A percentile compares a stretch with the other conserved stretches of the same genome.
Evolutionary conservation across 2,113 vertebrate genomes (phyloP).

Genomic region (Dolichotis patagonum): DNA sequence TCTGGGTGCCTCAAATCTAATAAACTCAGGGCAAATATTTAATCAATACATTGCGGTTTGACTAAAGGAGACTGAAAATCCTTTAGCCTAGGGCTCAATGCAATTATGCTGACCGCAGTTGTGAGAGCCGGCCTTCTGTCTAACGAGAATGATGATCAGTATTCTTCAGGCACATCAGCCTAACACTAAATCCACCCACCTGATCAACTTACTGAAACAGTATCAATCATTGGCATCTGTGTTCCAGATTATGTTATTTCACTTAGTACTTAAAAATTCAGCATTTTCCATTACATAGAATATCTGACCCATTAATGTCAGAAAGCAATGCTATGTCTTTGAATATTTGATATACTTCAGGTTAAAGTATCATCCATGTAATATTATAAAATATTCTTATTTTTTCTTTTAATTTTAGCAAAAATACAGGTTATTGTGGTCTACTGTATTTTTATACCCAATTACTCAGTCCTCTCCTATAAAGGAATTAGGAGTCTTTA

Average conservation of each 20-base stretch:
- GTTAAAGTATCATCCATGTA: not conserved
- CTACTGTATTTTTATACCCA: not conserved
- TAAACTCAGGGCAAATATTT: conserved; percentile 68
- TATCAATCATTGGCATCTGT: conserved; percentile 77
- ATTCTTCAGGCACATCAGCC: conserved; percentile 70
- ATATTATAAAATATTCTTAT: not conserved
- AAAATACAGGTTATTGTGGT: not conserved
- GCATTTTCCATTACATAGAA: conserved; percentile 46
- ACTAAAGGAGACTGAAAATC: conserved; percentile 57
- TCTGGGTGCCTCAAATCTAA: not conserved
- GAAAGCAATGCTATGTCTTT: conserved; percentile 42
- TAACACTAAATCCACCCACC: conserved; percentile 76
- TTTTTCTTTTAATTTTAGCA: conserved; percentile 16
- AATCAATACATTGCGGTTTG: conserved; percentile 69
- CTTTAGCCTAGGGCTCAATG: conserved; percentile 70
- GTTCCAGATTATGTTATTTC: conserved; percentile 72
- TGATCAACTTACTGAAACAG: conserved; percentile 72
- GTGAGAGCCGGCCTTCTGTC: conserved; percentile 73
- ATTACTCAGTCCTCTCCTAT: not conserved
- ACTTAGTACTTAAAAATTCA: conserved; percentile 69
- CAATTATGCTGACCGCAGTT: conserved; percentile 74
- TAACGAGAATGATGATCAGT: conserved; percentile 74
- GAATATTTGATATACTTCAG: conserved; percentile 46
- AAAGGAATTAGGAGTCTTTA: not conserved
- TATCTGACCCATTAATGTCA: conserved; percentile 34